These are phyloP conservation scores for Eudiplozoon nipponicum DNA, from an alignment of 2,888 invertebrate genomes.

Conservation along the genomic window DNA sequence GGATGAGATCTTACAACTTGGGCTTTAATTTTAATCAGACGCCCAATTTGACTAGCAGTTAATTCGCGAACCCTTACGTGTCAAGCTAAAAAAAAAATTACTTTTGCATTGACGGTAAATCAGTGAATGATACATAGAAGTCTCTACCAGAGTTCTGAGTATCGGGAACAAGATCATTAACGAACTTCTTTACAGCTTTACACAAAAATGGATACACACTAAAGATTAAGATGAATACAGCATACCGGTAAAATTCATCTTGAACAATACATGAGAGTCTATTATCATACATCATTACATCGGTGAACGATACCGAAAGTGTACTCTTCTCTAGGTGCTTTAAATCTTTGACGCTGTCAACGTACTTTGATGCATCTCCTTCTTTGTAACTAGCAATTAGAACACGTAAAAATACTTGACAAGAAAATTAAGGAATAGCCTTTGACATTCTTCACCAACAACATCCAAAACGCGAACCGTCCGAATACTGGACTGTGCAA, in stretches of 20 bases:
- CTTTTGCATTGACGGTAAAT: conserved; percentile 9
- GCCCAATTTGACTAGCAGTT: conserved; percentile 37
- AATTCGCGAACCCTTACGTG: conserved; percentile 9
- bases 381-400: conserved; percentile 2
- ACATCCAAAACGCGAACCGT: conserved; percentile 4
- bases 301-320: conserved; percentile 5
- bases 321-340: conserved; percentile 8
- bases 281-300: conserved; percentile 8
- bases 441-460: conserved; percentile 10
- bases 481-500: conserved; percentile 6
- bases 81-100: background rate
- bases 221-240: too few relatives aligned
- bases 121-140: conserved; percentile 10
- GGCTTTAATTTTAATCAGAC: conserved; percentile 61
- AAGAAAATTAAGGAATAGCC: conserved; percentile 4
- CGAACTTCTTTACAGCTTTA: conserved; percentile 10
- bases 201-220: conserved; percentile 14
- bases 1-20: conserved; percentile 73
- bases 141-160: conserved; percentile 9
- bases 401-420: conserved; percentile 1
- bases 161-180: conserved; percentile 10
- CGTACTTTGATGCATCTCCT: conserved; percentile 4
- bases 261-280: conserved; percentile 8
- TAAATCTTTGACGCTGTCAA: conserved; percentile 11
- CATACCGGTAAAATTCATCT: conserved; percentile 11